Evolutionary conservation across 2,113 vertebrate genomes (phyloP), one percentile per base, ranked within the genome.

Genomic region (Entosphenus tridentatus): DNA sequence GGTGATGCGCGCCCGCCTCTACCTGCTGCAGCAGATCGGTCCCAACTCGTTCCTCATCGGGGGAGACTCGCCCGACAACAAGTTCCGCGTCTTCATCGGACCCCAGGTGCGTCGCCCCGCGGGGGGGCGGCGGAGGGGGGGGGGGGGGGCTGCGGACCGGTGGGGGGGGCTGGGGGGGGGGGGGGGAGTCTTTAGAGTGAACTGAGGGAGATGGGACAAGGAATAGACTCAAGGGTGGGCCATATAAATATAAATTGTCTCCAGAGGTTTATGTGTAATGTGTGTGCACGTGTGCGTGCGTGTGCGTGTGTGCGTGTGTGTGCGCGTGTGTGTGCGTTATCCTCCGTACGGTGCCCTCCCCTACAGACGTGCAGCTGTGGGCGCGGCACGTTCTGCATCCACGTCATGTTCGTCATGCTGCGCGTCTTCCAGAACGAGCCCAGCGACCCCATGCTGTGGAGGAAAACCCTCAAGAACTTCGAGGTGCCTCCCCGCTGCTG

Each of bases 1-100:
- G 79, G 87, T 88, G 67, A 88, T 89, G 87, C 77, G 86, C 68
- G 87, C 87, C 67, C 79, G 87, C 68, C 79, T 89, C 12, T 89
- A 89, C 75, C 68, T 89, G 70, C 77, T 89, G 69, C 87, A 89
- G 76, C 87, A 89, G 57, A 89, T 89, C 72, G 87, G 87, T 74
- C 87, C 87, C 56, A 89, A 89, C 76, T 89, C 87, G 1, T 89
- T 89, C 75, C 73, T 89, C 68, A 88, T 89, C 71, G 86, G 86
- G 69, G 87, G 87, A 56, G 87, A 89, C 74, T 87, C 85, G 74
- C 87, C 87, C 8, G 87, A 89, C 77, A 89, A 89, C 70, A 89
- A 89, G 73, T 89, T 87, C 69, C 79, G 87, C 11, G 87, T 89
- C n/a, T 89, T 89, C 69, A 87, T 89, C 73, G 87, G 86, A 9